phyloP scores from a whole-genome alignment of 2,888 invertebrate genomes.

The Perizoma affinitatum region DNA sequence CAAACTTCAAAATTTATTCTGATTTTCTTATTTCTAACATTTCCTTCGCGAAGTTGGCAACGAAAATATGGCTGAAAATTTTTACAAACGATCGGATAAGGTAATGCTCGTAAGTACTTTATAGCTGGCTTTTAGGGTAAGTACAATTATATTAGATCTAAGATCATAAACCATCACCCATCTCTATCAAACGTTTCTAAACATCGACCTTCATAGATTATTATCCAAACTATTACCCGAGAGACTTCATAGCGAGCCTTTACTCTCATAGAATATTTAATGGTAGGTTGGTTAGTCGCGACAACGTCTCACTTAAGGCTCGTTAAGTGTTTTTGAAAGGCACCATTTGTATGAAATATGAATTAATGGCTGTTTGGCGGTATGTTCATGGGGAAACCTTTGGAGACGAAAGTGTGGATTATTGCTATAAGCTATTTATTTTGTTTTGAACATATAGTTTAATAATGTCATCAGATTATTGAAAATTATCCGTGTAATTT shows the following conservation, averaged over 20 bases:
- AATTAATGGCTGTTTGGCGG: conserved; percentile 69
- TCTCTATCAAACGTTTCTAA: conserved; percentile 5
- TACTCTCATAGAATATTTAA: conserved; percentile 52
- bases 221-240: conserved; percentile 9
- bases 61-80: too few relatives aligned
- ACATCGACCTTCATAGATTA: conserved; percentile 17
- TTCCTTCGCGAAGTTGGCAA: not conserved
- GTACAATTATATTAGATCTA: too few relatives aligned
- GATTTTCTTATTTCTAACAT: not conserved
- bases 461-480: too few relatives aligned
- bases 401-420: conserved; percentile 5
- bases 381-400: conserved; percentile 14
- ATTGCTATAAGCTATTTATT: too few relatives aligned
- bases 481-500: too few relatives aligned
- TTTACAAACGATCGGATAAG: too few relatives aligned
- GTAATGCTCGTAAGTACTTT: too few relatives aligned
- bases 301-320: conserved; percentile 68
- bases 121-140: too few relatives aligned
- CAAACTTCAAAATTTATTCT: too few relatives aligned
- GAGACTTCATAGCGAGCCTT: conserved; percentile 12
- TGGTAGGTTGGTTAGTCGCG: conserved; percentile 48
- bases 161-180: too few relatives aligned
- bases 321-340: conserved; percentile 77
- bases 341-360: conserved; percentile 80
- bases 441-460: too few relatives aligned